Base-by-base conservation (phyloP, 2,888 invertebrate species). In the Tetanocera ferruginea region DNA sequence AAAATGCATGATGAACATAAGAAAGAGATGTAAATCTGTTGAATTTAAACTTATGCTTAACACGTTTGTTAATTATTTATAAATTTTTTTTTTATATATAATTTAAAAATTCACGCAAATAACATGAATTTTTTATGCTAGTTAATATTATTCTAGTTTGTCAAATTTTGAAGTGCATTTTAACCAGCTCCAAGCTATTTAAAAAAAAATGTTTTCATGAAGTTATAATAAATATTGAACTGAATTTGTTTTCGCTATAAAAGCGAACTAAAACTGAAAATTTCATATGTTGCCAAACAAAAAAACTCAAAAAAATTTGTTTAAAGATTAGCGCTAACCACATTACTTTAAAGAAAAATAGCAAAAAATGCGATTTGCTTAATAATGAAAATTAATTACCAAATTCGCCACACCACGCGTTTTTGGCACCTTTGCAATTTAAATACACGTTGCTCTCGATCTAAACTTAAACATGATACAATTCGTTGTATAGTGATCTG, bases 11-110 rank as follows among this genome's bases (percentile, higher is more conserved):
- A 74, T 31, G 77, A 67, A 77, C 52, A 28, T 34, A 77, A 77
- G 67, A 77, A 77, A 51, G 77, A 77, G 55, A 69, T 73, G 55
- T 77, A 77, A 72, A 25, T 19, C 49, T 62, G 62, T 74, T 28
- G 17, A 67, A 55, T 34, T 8, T 66, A 67, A 75, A 34, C 55
- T 55, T 75, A 66, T 67, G 31, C 55, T 55, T 37, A 66, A 67
- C 67, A 49, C 23, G 64, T 74, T 72, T 72, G 72, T 72, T 72
- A 52, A 74, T 67, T 67, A 75, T 75, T 75, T 75, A 69, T 69
- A 69, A 28, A 69, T 51, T 6, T 55, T 19, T 64, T 66, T 66
- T 75, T 75, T 66, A n/a, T 43, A 60, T 75, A 25, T 67, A 57
- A 69, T 62, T 55, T 75, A 55, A 67, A 14, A 34, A 66, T 75